Evolutionary conservation across 2,797 vertebrate genomes (phyloP), one percentile per base, ranked within the genome.

Genomic region (Emydoidea blandingii): DNA sequence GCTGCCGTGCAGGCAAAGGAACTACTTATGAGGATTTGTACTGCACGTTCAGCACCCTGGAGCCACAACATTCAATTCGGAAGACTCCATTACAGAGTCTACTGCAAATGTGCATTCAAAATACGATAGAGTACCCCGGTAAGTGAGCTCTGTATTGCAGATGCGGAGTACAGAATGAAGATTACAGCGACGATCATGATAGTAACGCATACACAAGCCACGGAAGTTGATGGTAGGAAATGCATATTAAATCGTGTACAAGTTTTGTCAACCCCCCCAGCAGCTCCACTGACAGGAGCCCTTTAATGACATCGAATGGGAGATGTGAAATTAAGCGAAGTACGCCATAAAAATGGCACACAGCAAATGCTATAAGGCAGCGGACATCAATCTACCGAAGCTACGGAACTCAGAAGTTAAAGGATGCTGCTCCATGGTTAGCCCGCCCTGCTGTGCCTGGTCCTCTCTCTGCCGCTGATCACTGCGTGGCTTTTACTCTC

Each of bases 401-500:
- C 31, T 3, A 2, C n/a, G n/a, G 18, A 25, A 72, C n/a, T 68
- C 18, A 37, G 65, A 72, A 72, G 68, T 72, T 37, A 5, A 37
- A 41, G 68, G 68, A 12, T 6, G 68, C 68, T 6, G 37, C 68
- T 41, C n/a, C 19, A 5, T 0, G 18, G 10, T 68, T 18, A 37
- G 34, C 8, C 29, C 29, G 1, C 59, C 19, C 31, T 2, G 31
- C 59, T 8, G 57, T 59, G 57, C 62, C 44, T 31, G 12, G 81
- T 57, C 27, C 56, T 47, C 81, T 59, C 44, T 12, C 54, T 49
- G 44, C 29, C 34, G 92, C 91, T 83, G 86, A 65, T 87, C 82
- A 68, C 52, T 21, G 83, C 95, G 82, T 56, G 91, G 93, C 93
- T 74, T 65, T 92, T 86, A 91, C 92, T 91, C 92, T 90, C 87